phyloP scores from a whole-genome alignment of 2,113 vertebrate species.

The Myrmophylax atrothorax region DNA sequence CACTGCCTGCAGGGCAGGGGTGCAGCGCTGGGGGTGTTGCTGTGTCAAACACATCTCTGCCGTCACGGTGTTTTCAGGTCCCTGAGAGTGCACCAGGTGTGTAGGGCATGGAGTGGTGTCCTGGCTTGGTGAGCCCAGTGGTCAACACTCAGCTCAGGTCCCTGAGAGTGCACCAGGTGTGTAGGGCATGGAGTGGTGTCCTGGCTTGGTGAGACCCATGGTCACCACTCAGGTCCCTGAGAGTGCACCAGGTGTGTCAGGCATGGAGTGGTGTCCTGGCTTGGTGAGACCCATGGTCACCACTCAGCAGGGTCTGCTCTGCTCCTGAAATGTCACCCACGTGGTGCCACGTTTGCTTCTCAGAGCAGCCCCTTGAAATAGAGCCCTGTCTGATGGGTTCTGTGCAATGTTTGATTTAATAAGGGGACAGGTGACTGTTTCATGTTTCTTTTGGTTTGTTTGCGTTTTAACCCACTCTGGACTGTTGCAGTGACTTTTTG shows the following conservation, averaged over 20 bases:
- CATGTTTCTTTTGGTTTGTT: neutral
- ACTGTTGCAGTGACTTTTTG: neutral
- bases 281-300: too few relatives aligned
- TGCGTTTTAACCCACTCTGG: neutral
- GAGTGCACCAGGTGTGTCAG: too few relatives aligned
- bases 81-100: too few relatives aligned
- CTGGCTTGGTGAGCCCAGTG: neutral
- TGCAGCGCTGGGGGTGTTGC: fast-evolving
- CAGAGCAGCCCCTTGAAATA: fast-evolving
- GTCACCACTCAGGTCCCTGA: too few relatives aligned
- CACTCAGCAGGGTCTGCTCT: neutral
- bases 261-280: too few relatives aligned
- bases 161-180: too few relatives aligned
- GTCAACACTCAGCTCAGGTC: neutral
- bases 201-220: too few relatives aligned
- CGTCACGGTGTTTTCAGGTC: neutral
- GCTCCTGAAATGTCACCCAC: neutral
- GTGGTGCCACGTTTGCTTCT: neutral
- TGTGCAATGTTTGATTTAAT: neutral
- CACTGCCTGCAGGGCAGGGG: neutral
- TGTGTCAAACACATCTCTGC: neutral
- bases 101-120: neutral
- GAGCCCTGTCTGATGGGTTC: neutral
- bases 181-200: too few relatives aligned
- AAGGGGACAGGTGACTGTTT: neutral